phyloP scores from a whole-genome alignment of 1,140 invertebrate species.

The Hypsibius dujardini region DNA sequence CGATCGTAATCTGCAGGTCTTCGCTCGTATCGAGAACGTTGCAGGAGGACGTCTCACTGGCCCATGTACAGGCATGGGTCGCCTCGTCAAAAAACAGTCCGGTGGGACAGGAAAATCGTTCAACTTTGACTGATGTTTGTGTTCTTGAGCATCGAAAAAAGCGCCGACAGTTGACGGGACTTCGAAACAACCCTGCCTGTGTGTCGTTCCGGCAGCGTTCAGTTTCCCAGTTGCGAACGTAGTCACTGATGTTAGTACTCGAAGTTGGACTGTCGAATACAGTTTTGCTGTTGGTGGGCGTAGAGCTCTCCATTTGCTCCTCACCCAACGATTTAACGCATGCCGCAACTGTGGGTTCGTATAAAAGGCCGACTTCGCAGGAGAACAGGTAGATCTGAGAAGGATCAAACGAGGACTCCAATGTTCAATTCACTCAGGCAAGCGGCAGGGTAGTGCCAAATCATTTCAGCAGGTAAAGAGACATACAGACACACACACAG shows the following conservation, averaged over 20 bases:
- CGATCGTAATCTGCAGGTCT: background rate
- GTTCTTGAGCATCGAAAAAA: slow-evolving; percentile 9
- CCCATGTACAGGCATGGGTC: background rate
- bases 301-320: background rate
- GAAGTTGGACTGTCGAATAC: too few relatives aligned
- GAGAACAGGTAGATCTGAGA: slow-evolving; percentile 10
- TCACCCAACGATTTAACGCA: slow-evolving; percentile 1
- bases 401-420: too few relatives aligned
- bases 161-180: slow-evolving; percentile 10
- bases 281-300: background rate
- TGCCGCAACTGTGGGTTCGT: background rate
- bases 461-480: too few relatives aligned
- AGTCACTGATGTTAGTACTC: too few relatives aligned
- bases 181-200: background rate
- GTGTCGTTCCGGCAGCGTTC: too few relatives aligned
- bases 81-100: slow-evolving; percentile 12
- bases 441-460: too few relatives aligned
- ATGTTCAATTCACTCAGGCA: too few relatives aligned
- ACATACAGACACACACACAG: too few relatives aligned
- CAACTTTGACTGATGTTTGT: background rate
- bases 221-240: too few relatives aligned
- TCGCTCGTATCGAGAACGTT: background rate
- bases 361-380: background rate
- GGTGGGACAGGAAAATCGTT: slow-evolving; percentile 13
- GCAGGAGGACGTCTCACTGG: background rate